phyloP scores from a whole-genome alignment of 2,888 invertebrate species.

The Melikaiella ostensackeni region DNA sequence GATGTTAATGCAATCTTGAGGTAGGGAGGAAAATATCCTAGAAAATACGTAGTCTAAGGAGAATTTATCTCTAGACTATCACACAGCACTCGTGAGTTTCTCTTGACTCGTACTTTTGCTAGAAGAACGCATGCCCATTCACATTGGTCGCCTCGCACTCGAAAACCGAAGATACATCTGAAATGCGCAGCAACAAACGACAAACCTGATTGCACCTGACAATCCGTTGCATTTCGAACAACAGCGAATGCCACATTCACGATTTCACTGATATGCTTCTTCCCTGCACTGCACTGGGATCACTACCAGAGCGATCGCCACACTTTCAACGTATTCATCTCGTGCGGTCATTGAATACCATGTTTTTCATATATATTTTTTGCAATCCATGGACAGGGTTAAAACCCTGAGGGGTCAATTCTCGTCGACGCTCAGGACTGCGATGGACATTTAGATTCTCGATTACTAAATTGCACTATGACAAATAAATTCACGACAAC shows the following conservation, averaged over 20 bases:
- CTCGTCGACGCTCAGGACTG: conserved; percentile 23
- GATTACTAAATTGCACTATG: conserved; percentile 39
- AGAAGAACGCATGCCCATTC: conserved; percentile 39
- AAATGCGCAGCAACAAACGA: conserved; percentile 50
- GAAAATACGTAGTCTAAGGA: conserved; percentile 59
- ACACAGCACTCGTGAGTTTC: conserved; percentile 58
- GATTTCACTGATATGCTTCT: conserved; percentile 55
- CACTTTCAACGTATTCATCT: conserved; percentile 39
- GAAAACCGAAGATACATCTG: conserved; percentile 47
- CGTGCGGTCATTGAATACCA: conserved; percentile 29
- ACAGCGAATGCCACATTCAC: conserved; percentile 50
- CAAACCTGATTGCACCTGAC: conserved; percentile 52
- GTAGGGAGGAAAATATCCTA: conserved; percentile 66
- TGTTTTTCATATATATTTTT: conserved; percentile 13
- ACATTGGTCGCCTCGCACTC: conserved; percentile 37
- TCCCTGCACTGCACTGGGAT: conserved; percentile 43
- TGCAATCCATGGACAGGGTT: conserved; percentile 27
- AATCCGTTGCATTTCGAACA: conserved; percentile 43
- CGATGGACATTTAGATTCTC: conserved; percentile 39
- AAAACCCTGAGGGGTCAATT: conserved; percentile 30
- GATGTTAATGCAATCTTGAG: conserved; percentile 63
- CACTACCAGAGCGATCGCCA: conserved; percentile 37
- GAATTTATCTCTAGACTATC: conserved; percentile 58
- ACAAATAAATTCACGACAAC: conserved; percentile 38
- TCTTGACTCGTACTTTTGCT: conserved; percentile 45